These are phyloP conservation scores for Cylindroiulus punctatus DNA, from an alignment of 2,888 invertebrate species.

Conservation along the genomic window DNA sequence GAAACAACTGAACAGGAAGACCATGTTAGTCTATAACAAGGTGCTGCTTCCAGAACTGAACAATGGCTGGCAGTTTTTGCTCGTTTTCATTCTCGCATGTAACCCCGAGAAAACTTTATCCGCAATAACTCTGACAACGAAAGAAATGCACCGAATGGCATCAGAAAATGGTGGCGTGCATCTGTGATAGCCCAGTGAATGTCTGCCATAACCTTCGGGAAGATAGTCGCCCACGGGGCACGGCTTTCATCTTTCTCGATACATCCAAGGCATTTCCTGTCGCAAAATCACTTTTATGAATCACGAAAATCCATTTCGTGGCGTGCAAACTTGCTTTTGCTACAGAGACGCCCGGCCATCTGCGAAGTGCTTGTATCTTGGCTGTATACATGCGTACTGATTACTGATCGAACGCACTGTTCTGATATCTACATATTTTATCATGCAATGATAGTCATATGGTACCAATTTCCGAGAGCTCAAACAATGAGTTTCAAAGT, in stretches of 20 bases:
- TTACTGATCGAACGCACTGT: background rate
- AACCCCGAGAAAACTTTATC: background rate
- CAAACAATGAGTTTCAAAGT: no score
- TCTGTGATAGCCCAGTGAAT: background rate
- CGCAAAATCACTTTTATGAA: constrained; percentile 34
- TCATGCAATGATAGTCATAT: background rate
- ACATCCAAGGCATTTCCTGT: constrained; percentile 25
- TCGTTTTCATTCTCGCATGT: background rate
- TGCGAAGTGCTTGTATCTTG: background rate
- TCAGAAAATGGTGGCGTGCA: constrained; percentile 33
- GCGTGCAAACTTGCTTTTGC: background rate
- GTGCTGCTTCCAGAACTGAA: background rate
- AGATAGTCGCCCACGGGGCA: constrained; percentile 34
- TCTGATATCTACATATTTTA: background rate
- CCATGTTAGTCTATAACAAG: background rate
- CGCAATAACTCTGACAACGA: constrained; percentile 6
- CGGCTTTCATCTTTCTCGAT: constrained; percentile 36
- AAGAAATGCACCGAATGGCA: background rate
- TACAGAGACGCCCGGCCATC: background rate
- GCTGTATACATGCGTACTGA: background rate
- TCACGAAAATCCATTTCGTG: constrained; percentile 10
- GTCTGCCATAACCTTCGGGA: constrained; percentile 8
- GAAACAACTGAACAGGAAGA: background rate
- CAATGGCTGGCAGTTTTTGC: background rate
- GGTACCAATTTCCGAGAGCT: no score